Evolutionary conservation across 2,797 vertebrate species (phyloP), one percentile per base, ranked within the genome.

Genomic region (Podarcis lilfordi): DNA sequence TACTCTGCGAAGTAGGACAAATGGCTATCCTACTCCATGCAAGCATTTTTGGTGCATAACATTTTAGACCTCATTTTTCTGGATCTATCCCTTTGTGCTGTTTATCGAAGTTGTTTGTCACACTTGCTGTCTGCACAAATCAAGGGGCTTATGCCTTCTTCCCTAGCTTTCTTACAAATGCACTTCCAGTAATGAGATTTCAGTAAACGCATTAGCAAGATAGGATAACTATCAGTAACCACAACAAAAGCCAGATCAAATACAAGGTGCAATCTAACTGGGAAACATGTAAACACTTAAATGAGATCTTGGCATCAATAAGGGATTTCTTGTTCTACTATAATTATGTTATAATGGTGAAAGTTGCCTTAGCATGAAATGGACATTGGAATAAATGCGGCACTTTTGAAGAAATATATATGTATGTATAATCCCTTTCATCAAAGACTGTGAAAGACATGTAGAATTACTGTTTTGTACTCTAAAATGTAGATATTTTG

Each of bases 321-420:
- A 93, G 88, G 81, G 95, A 93, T 91, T 95, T 88, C 93, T 91
- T 92, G 88, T 95, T 95, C 85, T 32, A 69, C 83, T 92, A 85
- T 95, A 96, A 96, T 96, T 96, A 94, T 78, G 84, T 93, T 94
- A 94, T 94, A 95, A 94, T 94, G 91, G 81, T 95, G 93, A 95
- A 95, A 96, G 86, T 95, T 93, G 77, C 79, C 82, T 92, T 95
- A 91, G 83, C 85, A 81, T 88, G 89, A 95, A 94, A 90, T 82
- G 80, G 81, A 76, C 88, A 86, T 80, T 92, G 92, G 95, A 96
- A 94, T 94, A 66, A 96, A 95, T 89, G 37, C 78, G 90, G 82
- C 90, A 94, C 92, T 95, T 96, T 94, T 86, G 86, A 91, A 92
- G 84, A 72, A 94, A 93, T 88, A 89, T 84, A 86, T 86, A 82